A percentile compares a stretch with the other conserved stretches of the same genome.
These are phyloP conservation scores for Drosophila subpulchrella DNA, from an alignment of 1,140 invertebrate species.

Conservation along the genomic window DNA sequence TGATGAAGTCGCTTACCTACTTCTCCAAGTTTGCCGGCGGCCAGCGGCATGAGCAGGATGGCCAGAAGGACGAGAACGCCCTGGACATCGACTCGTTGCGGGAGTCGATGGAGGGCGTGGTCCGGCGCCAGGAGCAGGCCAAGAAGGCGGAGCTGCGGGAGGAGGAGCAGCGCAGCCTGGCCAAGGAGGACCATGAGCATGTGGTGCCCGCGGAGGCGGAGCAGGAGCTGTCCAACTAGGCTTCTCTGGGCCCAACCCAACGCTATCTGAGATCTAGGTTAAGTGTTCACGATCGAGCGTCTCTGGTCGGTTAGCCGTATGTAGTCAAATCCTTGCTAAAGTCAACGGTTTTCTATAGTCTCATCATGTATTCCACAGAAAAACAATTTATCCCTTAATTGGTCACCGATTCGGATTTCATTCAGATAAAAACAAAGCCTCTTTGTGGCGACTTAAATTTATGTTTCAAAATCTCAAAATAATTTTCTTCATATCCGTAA, in stretches of 20 bases:
- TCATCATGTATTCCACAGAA: constrained; percentile 24
- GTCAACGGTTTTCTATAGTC: constrained; percentile 62
- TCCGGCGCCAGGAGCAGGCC: constrained; percentile 60
- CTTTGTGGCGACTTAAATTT: not conserved
- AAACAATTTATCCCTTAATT: not conserved
- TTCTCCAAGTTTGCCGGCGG: constrained; percentile 89
- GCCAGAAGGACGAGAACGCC: constrained; percentile 68
- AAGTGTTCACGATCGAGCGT: constrained; percentile 74
- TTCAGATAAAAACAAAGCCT: not conserved
- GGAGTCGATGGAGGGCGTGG: constrained; percentile 77
- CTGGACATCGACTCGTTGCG: constrained; percentile 69
- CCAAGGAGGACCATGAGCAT: constrained; percentile 69
- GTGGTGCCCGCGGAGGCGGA: constrained; percentile 59
- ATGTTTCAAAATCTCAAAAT: not conserved
- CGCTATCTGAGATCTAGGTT: constrained; percentile 76
- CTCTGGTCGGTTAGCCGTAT: constrained; percentile 73
- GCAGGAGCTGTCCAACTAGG: constrained; percentile 67
- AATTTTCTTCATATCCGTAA: constrained; percentile 10
- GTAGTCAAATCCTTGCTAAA: constrained; percentile 71
- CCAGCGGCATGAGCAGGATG: constrained; percentile 51
- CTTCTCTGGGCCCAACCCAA: constrained; percentile 36
- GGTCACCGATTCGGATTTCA: not conserved
- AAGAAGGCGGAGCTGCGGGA: constrained; percentile 49
- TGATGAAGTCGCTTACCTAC: constrained; percentile 95
- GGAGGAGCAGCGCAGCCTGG: constrained; percentile 11